A percentile compares a stretch with the other conserved stretches of the same genome.
Evolutionary conservation across 2,888 invertebrate species (phyloP).

Genomic region (Anthrax anthrax): DNA sequence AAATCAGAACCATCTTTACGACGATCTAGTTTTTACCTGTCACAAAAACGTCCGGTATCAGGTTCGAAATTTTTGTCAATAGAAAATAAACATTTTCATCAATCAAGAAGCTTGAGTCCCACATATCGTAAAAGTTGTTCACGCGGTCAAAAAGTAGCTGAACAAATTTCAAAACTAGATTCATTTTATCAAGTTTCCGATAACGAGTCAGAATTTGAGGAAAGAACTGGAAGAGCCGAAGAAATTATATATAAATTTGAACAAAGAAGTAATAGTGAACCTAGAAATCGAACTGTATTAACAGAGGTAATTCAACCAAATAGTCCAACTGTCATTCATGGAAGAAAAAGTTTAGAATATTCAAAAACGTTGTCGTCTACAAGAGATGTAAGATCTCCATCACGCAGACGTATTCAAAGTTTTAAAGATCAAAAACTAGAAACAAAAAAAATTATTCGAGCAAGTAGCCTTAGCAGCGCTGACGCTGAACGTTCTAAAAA

Average conservation of each 20-base stretch:
- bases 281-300: slow-evolving; percentile 32
- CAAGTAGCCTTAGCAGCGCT: slow-evolving; percentile 51
- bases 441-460: slow-evolving; percentile 38
- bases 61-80: slow-evolving; percentile 51
- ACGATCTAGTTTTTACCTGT: slow-evolving; percentile 47
- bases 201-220: slow-evolving; percentile 23
- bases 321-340: slow-evolving; percentile 15
- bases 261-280: slow-evolving; percentile 49
- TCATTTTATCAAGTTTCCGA: slow-evolving; percentile 14
- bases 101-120: slow-evolving; percentile 34
- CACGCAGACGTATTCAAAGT: slow-evolving; percentile 46
- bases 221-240: slow-evolving; percentile 27
- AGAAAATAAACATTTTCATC: slow-evolving; percentile 35
- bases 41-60: slow-evolving; percentile 54
- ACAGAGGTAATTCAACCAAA: too few species aligned
- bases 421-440: slow-evolving; percentile 21
- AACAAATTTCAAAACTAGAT: slow-evolving; percentile 14
- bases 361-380: slow-evolving; percentile 29
- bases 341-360: slow-evolving; percentile 14
- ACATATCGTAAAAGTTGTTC: slow-evolving; percentile 4
- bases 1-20: slow-evolving; percentile 39
- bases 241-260: slow-evolving; percentile 32
- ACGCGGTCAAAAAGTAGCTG: slow-evolving; percentile 9
- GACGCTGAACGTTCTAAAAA: slow-evolving; percentile 21
- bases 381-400: slow-evolving; percentile 44